Evolutionary conservation across 2,113 vertebrate genomes (phyloP).

Genomic region (Aythya baeri): DNA sequence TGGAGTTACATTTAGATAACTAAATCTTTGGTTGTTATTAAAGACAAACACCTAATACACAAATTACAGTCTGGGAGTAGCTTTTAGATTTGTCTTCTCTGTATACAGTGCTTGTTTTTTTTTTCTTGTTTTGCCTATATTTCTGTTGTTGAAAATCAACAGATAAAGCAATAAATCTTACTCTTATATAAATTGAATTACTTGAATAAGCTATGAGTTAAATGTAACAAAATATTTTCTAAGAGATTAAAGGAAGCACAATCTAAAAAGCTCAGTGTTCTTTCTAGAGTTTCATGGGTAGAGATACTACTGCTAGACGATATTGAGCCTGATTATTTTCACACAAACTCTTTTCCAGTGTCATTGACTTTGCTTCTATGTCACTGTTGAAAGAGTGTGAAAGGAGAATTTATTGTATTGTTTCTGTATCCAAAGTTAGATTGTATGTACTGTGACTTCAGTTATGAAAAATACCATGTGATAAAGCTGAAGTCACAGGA

Average conservation of each 20-base stretch:
- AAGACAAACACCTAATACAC: not conserved
- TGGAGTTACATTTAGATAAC: rapidly evolving
- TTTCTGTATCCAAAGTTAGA: not conserved
- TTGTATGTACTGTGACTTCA: not conserved
- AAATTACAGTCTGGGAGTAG: rapidly evolving
- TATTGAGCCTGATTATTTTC: not conserved
- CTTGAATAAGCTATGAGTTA: not conserved
- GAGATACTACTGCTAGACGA: not conserved
- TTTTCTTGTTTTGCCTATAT: not conserved
- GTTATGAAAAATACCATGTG: not conserved
- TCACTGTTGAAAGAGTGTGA: not conserved
- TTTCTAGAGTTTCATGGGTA: not conserved
- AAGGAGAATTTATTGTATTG: not conserved
- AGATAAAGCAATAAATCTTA: not conserved
- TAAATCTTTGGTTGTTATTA: not conserved
- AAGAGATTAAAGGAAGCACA: not conserved
- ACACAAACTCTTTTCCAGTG: not conserved
- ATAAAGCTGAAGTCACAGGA: not conserved
- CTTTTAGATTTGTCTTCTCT: not conserved
- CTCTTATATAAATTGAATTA: not conserved
- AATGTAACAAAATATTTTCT: not conserved
- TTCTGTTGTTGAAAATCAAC: not conserved
- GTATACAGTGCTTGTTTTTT: not conserved
- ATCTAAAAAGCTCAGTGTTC: not conserved
- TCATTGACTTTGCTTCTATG: not conserved